These are phyloP conservation scores for Opisthograptis luteolata DNA, from an alignment of 2,888 invertebrate genomes.

Conservation along the genomic window DNA sequence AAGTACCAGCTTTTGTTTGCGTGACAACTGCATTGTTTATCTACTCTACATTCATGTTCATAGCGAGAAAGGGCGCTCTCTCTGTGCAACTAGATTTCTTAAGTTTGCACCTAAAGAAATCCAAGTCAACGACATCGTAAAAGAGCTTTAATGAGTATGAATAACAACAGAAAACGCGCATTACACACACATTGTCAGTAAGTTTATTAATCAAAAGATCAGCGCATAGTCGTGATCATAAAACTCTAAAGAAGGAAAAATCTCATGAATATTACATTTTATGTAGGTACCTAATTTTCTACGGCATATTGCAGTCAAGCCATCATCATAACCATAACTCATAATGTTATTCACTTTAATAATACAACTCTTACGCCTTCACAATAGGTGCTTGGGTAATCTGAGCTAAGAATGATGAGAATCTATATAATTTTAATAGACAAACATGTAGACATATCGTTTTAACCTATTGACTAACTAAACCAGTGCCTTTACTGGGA, in stretches of 20 bases:
- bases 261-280: conserved; percentile 12
- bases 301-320: conserved; percentile 19
- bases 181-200: background rate
- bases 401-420: conserved; percentile 26
- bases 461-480: conserved; percentile 5
- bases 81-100: background rate
- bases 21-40: conserved; percentile 39
- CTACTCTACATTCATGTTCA: conserved; percentile 31
- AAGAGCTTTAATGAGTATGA: background rate
- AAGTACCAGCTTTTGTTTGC: conserved; percentile 36
- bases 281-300: conserved; percentile 19
- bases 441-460: background rate
- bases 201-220: conserved; percentile 6
- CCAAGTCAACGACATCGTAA: conserved; percentile 1
- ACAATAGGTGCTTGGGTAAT: conserved; percentile 34
- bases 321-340: conserved; percentile 30
- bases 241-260: conserved; percentile 12
- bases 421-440: conserved; percentile 26
- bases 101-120: background rate
- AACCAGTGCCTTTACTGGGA: background rate
- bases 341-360: conserved; percentile 33
- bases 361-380: conserved; percentile 24
- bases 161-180: background rate
- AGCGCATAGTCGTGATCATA: conserved; percentile 4
- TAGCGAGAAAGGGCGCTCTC: conserved; percentile 21